Percentiles rank a stretch among this genome's conserved stretches.
Evolutionary conservation across 2,797 vertebrate genomes (phyloP).

Genomic region (Tragelaphus oryx): DNA sequence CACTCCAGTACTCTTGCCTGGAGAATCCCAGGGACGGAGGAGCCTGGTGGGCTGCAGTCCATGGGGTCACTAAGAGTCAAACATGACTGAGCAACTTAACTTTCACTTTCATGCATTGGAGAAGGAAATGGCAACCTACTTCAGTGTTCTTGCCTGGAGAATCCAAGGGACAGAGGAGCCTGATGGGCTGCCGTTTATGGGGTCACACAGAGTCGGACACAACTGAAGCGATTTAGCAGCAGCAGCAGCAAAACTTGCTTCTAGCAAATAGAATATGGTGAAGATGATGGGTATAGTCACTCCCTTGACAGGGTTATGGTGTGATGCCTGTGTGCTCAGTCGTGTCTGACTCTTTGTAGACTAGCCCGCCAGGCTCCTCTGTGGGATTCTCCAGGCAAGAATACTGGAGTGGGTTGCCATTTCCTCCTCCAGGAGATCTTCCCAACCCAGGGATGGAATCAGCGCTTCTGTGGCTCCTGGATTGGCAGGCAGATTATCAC

Average conservation of each 20-base stretch:
- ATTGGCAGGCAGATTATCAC: background rate
- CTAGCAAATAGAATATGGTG: background rate
- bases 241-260: background rate
- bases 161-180: too few relatives aligned
- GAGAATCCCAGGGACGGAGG: too few relatives aligned
- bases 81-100: too few relatives aligned
- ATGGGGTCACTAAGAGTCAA: too few relatives aligned
- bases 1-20: too few relatives aligned
- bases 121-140: too few relatives aligned
- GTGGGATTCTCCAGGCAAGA: background rate
- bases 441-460: background rate
- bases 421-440: background rate
- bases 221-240: too few relatives aligned
- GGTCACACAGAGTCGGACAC: too few relatives aligned
- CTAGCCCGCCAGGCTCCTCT: background rate
- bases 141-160: too few relatives aligned
- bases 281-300: background rate
- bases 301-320: background rate
- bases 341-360: background rate
- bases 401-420: background rate
- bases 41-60: too few relatives aligned
- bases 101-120: too few relatives aligned
- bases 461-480: background rate
- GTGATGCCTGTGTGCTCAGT: background rate
- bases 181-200: too few relatives aligned